These are phyloP conservation scores for Streptopelia turtur DNA, from an alignment of 2,797 vertebrate species.

Conservation along the genomic window DNA sequence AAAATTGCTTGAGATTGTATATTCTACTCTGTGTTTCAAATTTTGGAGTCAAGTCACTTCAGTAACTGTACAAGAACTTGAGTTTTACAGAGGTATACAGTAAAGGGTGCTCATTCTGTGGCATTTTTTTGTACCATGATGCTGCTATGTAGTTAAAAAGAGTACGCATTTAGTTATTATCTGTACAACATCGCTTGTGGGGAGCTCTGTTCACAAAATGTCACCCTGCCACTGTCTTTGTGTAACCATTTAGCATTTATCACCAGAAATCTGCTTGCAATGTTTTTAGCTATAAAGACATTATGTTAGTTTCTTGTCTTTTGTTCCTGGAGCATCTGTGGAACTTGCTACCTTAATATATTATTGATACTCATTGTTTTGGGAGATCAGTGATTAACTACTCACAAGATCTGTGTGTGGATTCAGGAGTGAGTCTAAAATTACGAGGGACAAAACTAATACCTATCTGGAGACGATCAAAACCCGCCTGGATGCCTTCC, in stretches of 20 bases:
- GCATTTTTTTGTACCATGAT: not conserved
- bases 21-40: not conserved
- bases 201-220: not conserved
- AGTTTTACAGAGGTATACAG: not conserved
- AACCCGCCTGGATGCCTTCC: too few relatives aligned
- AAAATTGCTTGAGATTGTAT: not conserved
- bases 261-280: not conserved
- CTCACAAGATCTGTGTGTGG: not conserved
- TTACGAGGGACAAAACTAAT: not conserved
- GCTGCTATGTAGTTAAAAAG: not conserved
- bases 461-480: too few relatives aligned
- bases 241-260: not conserved
- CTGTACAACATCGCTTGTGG: not conserved
- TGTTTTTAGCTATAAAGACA: not conserved
- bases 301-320: not conserved
- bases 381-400: not conserved
- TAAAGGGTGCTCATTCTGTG: not conserved
- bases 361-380: not conserved
- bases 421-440: conserved; percentile 1
- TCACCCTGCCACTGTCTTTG: not conserved
- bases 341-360: not conserved
- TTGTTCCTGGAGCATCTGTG: not conserved
- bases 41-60: not conserved
- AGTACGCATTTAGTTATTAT: not conserved
- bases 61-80: not conserved